Conservation (phyloP, 2,797 vertebrate species). For the Anolis apletophallus region DNA sequence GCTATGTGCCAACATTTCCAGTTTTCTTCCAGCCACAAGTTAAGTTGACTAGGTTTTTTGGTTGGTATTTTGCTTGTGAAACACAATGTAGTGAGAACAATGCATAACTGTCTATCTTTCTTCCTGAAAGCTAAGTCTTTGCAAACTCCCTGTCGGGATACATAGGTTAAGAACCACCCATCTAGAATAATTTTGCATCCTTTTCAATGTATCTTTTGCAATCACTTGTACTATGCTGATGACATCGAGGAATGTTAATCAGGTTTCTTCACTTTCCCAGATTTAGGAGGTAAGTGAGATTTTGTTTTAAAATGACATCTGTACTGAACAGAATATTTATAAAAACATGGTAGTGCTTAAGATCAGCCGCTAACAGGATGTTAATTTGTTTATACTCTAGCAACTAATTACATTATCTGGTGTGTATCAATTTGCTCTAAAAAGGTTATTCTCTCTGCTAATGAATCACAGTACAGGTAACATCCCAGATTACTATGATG, state of each 20-base stretch:
- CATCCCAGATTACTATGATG: not conserved
- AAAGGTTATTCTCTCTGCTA: constrained; percentile 35
- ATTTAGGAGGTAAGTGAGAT: not conserved
- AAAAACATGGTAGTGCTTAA: constrained; percentile 16
- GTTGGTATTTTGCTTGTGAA: too few relatives aligned
- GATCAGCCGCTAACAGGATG: constrained; percentile 17
- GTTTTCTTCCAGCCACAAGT: not conserved
- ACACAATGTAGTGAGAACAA: too few relatives aligned
- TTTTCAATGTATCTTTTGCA: not conserved
- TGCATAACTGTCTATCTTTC: too few relatives aligned
- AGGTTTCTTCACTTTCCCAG: constrained; percentile 9
- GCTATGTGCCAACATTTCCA: not conserved
- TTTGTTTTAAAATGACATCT: not conserved
- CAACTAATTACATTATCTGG: not conserved
- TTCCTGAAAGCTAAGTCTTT: too few relatives aligned
- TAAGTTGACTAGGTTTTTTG: not conserved
- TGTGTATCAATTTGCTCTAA: not conserved
- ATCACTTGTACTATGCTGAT: not conserved
- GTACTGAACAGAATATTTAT: not conserved
- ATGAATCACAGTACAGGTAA: not conserved
- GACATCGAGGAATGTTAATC: not conserved
- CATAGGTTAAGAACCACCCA: too few relatives aligned
- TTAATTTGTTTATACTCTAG: constrained; percentile 13
- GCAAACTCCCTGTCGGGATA: too few relatives aligned
- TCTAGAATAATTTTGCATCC: not conserved